Evolutionary conservation across 1,140 invertebrate genomes (phyloP).

Genomic region (Myzus persicae): DNA sequence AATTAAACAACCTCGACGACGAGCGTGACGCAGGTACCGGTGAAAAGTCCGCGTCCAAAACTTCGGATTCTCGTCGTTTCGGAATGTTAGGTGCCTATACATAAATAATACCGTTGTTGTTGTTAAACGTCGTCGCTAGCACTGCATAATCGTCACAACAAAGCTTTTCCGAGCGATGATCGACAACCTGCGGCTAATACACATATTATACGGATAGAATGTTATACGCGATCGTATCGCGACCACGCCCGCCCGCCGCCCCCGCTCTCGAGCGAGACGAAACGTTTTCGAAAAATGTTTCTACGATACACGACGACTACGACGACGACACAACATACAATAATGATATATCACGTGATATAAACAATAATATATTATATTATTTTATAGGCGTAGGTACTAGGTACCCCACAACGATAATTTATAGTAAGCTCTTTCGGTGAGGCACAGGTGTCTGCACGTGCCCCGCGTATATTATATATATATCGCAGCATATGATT

Average conservation of each 20-base stretch:
- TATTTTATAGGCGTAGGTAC: neutral
- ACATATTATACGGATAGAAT: neutral
- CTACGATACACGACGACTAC: neutral
- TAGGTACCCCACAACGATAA: neutral
- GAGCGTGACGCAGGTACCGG: too few species aligned
- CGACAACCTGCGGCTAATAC: neutral
- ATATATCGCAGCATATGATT: neutral
- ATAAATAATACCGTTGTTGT: neutral
- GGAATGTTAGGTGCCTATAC: too few species aligned
- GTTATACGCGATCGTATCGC: neutral
- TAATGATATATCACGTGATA: too few species aligned
- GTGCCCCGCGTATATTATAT: neutral
- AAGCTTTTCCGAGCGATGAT: neutral
- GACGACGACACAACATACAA: too few species aligned
- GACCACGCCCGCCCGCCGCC: slow-evolving; percentile 1
- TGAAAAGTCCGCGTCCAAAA: neutral
- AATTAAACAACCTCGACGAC: too few species aligned
- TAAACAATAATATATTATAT: neutral
- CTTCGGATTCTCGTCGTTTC: neutral
- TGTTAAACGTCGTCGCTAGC: neutral
- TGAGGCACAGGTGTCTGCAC: neutral
- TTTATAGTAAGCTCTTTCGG: neutral
- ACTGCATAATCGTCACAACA: neutral
- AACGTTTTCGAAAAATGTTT: neutral
- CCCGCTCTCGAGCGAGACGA: neutral